These are phyloP conservation scores for Eudemis profundana DNA, from an alignment of 2,888 invertebrate species.

Conservation along the genomic window DNA sequence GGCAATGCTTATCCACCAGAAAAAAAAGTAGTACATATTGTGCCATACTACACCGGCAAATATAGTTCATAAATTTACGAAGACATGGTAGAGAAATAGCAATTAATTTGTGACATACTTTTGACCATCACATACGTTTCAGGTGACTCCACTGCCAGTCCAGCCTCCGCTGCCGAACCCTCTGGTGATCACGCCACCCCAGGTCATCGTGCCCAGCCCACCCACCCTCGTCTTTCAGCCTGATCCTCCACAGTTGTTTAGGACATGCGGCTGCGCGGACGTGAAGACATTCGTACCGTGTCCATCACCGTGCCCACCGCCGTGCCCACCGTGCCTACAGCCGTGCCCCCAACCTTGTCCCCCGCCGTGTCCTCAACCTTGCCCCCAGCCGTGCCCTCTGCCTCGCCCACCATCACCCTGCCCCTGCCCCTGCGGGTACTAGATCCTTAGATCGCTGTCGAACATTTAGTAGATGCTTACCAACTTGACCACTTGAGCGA, in stretches of 20 bases:
- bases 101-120: too few relatives aligned
- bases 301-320: constrained; percentile 1
- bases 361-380: constrained; percentile 31
- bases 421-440: constrained; percentile 6
- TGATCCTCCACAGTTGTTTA: constrained; percentile 60
- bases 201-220: constrained; percentile 64
- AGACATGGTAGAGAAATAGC: too few relatives aligned
- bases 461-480: background rate
- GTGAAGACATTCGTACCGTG: constrained; percentile 43
- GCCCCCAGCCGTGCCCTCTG: constrained; percentile 33
- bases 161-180: constrained; percentile 58
- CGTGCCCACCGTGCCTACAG: constrained; percentile 41
- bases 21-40: too few relatives aligned
- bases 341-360: constrained; percentile 32
- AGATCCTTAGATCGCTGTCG: constrained; percentile 14
- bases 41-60: too few relatives aligned
- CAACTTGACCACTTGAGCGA: background rate
- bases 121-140: too few relatives aligned
- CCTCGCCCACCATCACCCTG: constrained; percentile 22
- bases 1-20: too few relatives aligned
- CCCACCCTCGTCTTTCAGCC: constrained; percentile 71
- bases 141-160: constrained; percentile 66
- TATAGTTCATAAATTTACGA: too few relatives aligned
- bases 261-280: constrained; percentile 59
- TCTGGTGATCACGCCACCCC: constrained; percentile 65